Percentiles rank a stretch among this genome's conserved stretches.
Evolutionary conservation across 2,797 vertebrate species (phyloP).

Genomic region (Oreochromis mossambicus): DNA sequence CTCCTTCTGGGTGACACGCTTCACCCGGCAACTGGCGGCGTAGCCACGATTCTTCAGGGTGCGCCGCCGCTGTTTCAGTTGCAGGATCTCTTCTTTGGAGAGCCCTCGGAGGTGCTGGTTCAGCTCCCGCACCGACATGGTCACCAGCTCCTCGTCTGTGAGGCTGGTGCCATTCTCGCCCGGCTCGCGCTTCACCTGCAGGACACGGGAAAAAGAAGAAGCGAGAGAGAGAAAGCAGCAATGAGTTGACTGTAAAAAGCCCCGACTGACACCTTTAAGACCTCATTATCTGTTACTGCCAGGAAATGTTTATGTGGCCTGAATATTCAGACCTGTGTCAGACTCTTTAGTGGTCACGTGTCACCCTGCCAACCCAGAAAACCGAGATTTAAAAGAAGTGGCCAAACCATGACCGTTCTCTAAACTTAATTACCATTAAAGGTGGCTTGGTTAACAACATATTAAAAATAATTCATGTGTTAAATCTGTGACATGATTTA

Average conservation of each 20-base stretch:
- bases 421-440: background rate
- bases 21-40: conserved; percentile 95
- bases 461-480: background rate
- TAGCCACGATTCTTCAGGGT: conserved; percentile 98
- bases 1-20: conserved; percentile 97
- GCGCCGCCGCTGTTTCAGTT: conserved; percentile 94
- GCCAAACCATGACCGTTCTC: background rate
- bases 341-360: background rate
- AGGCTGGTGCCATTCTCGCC: conserved; percentile 98
- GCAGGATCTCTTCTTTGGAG: conserved; percentile 94
- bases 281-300: background rate
- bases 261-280: fast-evolving
- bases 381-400: background rate
- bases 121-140: conserved; percentile 97
- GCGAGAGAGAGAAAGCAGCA: background rate
- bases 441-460: background rate
- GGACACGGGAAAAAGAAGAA: background rate
- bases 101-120: conserved; percentile 97
- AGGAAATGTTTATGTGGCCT: background rate
- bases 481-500: background rate
- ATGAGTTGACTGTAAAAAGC: background rate
- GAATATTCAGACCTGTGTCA: background rate
- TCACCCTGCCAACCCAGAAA: background rate
- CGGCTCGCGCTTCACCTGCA: conserved; percentile 97
- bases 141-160: conserved; percentile 97